Base-by-base conservation (phyloP, 2,113 vertebrate genomes). In the Lipophrys pholis region DNA sequence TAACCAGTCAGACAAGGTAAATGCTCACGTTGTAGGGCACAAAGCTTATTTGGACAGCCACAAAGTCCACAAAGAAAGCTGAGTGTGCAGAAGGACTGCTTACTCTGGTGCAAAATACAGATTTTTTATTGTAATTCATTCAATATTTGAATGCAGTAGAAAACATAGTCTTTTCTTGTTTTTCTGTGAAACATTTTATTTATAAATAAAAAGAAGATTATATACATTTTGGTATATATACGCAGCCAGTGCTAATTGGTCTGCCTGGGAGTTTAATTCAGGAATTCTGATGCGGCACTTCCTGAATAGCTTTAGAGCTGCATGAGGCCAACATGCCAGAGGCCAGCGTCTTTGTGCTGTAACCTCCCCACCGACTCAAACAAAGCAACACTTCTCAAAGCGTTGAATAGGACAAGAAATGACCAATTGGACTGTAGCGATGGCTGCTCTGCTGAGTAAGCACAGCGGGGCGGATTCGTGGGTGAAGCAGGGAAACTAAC, bases 41-140 rank as follows among this genome's bases (percentile, higher is more conserved):
- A 95, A 94, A 96, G 94, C 90, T 94, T 93, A 91, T 94, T 95
- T 95, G 89, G 89, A 70, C 45, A 84, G 78, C 55, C 46, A 80
- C 71, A 90, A 92, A 93, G 86, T 91, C 87, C 78, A 88, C 53
- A 80, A 58, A 92, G 87, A 93, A 81, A 93, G 93, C 91, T 94
- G 90, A 95, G 86, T 94, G 76, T 89, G 92, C 93, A 93, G 51
- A 7, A 81, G 60, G 58, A 88, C 66, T 94, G 92, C 90, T 95
- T 94, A 91, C 89, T 89, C 16, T 6, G 69, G 81, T 51, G 82
- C 69, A 91, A 90, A 71, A 68, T 62, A 75, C 67, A 92, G 92
- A 93, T 94, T 92, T 95, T 93, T 94, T 94, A 92, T 80, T 68
- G 84, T 86, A 92, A 93, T 94, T 93, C 90, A 94, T 94, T 94